Evolutionary conservation across 2,797 vertebrate species (phyloP).

Genomic region (Simalia tracyae): DNA sequence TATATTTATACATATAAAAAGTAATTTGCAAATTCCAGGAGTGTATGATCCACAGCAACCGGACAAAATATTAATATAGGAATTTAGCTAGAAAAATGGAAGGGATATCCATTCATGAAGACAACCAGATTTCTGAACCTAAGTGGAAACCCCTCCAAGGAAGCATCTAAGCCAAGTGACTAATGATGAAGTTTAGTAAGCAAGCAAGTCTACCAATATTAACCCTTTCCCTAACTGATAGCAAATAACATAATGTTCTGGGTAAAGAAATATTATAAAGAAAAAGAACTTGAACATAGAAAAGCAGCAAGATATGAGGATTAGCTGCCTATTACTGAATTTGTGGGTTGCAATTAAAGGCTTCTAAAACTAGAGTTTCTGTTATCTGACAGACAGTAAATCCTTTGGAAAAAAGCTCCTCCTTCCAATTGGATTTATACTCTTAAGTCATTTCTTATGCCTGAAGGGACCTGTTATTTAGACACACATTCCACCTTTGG

Average conservation of each 20-base stretch:
- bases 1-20: background rate
- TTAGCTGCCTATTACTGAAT: background rate
- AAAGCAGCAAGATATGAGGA: background rate
- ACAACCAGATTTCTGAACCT: background rate
- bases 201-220: background rate
- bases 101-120: background rate
- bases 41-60: background rate
- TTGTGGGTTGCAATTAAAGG: background rate
- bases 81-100: background rate
- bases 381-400: background rate
- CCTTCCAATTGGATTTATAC: background rate
- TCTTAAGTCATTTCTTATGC: background rate
- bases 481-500: background rate
- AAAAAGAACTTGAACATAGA: background rate
- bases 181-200: background rate
- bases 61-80: background rate
- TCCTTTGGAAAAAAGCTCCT: background rate
- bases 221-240: background rate
- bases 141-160: background rate
- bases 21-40: background rate
- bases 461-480: background rate
- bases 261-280: background rate
- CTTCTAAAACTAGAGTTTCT: background rate
- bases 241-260: background rate
- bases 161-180: background rate